Conservation (phyloP, 1,140 invertebrate species). For the Theocolax elegans region DNA sequence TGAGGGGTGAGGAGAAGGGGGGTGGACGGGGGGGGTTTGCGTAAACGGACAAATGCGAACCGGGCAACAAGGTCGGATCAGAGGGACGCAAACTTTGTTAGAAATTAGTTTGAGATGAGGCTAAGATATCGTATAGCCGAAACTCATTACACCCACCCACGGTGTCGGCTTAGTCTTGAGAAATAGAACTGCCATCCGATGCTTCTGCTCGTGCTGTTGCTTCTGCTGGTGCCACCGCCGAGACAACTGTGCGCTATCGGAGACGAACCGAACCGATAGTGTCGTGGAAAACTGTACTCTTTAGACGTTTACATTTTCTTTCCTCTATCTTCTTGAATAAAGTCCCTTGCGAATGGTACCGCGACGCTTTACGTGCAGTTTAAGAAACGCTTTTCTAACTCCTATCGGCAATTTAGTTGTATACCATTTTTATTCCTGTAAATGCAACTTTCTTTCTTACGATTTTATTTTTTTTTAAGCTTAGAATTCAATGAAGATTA, state of each 20-base stretch:
- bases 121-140: constrained; percentile 42
- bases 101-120: constrained; percentile 48
- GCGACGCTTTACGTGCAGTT: too few species aligned
- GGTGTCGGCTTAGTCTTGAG: constrained; percentile 1
- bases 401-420: too few species aligned
- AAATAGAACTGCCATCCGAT: constrained; percentile 1
- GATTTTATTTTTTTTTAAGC: too few species aligned
- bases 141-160: constrained; percentile 35
- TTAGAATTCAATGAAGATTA: too few species aligned
- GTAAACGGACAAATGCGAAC: constrained; percentile 1
- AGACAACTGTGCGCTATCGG: not conserved
- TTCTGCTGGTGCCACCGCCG: too few species aligned
- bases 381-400: too few species aligned
- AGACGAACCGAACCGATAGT: not conserved
- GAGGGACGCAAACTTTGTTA: constrained; percentile 42
- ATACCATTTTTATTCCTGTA: too few species aligned
- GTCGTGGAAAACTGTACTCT: too few species aligned
- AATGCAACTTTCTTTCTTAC: too few species aligned
- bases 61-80: not conserved
- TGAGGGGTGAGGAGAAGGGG: too few species aligned
- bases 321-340: not conserved
- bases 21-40: not conserved
- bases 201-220: too few species aligned
- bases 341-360: too few species aligned
- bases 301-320: not conserved